A percentile compares a stretch with the other conserved stretches of the same genome.
Conservation (phyloP, 2,888 invertebrate species). For the Aradus depressus region DNA sequence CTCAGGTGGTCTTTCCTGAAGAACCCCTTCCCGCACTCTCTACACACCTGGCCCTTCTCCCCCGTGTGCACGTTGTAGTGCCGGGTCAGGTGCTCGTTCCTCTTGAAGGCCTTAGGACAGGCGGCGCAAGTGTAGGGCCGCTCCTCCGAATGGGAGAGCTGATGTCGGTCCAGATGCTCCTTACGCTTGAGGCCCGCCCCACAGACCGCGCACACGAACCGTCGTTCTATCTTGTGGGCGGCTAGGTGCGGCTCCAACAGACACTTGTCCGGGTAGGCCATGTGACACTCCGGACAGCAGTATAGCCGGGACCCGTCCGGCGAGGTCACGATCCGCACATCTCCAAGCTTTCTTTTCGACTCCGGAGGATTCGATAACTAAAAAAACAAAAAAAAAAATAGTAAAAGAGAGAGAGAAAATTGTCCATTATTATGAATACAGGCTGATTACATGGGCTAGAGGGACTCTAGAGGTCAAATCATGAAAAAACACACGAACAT, state of each 20-base stretch:
- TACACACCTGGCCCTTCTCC: slow-evolving; percentile 41
- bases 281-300: slow-evolving; percentile 41
- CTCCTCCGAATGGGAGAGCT: slow-evolving; percentile 41
- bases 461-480: too few relatives aligned
- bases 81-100: slow-evolving; percentile 44
- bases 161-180: slow-evolving; percentile 42
- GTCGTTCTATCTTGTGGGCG: slow-evolving; percentile 33
- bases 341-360: slow-evolving; percentile 31
- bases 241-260: slow-evolving; percentile 39
- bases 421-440: too few relatives aligned
- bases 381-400: slow-evolving; percentile 10
- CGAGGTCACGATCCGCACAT: slow-evolving; percentile 32
- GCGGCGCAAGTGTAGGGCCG: slow-evolving; percentile 35
- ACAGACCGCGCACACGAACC: slow-evolving; percentile 42
- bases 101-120: slow-evolving; percentile 36
- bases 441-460: too few relatives aligned
- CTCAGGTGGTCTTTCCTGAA: slow-evolving; percentile 43
- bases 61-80: slow-evolving; percentile 44
- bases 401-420: too few relatives aligned
- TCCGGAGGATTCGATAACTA: slow-evolving; percentile 30
- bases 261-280: slow-evolving; percentile 38
- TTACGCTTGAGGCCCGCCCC: slow-evolving; percentile 43
- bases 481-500: too few relatives aligned
- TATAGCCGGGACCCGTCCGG: slow-evolving; percentile 40
- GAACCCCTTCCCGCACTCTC: slow-evolving; percentile 41